Evolutionary conservation across 2,888 invertebrate species (phyloP).

Genomic region (Hemaris fuciformis): DNA sequence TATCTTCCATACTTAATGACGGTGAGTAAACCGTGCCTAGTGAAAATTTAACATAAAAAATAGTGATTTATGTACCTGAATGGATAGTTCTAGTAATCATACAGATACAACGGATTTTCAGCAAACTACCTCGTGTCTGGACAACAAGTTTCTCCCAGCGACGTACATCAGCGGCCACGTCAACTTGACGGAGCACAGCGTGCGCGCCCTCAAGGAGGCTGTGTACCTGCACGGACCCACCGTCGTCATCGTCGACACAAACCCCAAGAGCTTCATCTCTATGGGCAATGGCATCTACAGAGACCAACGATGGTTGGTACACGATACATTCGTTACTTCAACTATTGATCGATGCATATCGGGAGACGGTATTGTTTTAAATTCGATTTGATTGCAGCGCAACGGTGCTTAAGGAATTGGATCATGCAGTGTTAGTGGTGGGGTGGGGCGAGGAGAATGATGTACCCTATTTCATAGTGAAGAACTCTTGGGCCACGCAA

Average conservation of each 20-base stretch:
- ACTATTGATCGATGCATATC: background rate
- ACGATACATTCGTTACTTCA: background rate
- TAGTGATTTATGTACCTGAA: background rate
- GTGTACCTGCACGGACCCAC: slow-evolving; percentile 58
- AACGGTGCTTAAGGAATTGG: slow-evolving; percentile 33
- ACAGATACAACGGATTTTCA: background rate
- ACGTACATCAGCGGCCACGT: slow-evolving; percentile 63
- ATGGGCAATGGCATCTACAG: slow-evolving; percentile 56
- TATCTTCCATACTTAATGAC: slow-evolving; percentile 53
- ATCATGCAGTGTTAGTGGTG: slow-evolving; percentile 67
- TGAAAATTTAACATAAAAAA: too few relatives aligned
- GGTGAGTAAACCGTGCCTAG: slow-evolving; percentile 28
- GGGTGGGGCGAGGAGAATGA: slow-evolving; percentile 57
- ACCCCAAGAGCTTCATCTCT: slow-evolving; percentile 44
- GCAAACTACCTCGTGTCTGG: slow-evolving; percentile 50
- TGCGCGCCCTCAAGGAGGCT: slow-evolving; percentile 68
- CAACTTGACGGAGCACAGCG: slow-evolving; percentile 57
- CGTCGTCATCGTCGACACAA: slow-evolving; percentile 60
- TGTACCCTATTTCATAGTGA: slow-evolving; percentile 60
- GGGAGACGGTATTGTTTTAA: background rate
- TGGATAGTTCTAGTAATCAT: background rate
- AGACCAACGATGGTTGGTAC: slow-evolving; percentile 60
- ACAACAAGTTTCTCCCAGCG: slow-evolving; percentile 44
- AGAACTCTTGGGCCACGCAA: slow-evolving; percentile 62
- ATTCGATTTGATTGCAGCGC: slow-evolving; percentile 33